phyloP scores from a whole-genome alignment of 2,113 vertebrate genomes.

The Heliornis fulica region DNA sequence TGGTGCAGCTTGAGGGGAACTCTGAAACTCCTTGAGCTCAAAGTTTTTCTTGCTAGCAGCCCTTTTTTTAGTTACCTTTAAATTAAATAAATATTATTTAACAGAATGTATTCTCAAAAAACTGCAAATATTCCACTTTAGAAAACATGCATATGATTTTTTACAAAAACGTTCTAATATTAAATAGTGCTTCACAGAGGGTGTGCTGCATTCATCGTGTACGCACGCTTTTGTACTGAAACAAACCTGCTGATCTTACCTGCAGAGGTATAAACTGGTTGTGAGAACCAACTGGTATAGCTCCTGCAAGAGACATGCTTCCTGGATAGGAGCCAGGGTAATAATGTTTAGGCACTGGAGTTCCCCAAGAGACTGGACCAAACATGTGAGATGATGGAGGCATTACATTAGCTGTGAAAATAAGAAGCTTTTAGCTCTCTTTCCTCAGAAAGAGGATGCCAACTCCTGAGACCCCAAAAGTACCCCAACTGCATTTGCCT shows the following conservation, averaged over 20 bases:
- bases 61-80: slow-evolving; percentile 97
- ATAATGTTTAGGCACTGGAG: slow-evolving; percentile 80
- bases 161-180: neutral
- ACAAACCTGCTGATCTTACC: slow-evolving; percentile 70
- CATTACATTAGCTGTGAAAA: slow-evolving; percentile 78
- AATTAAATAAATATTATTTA: slow-evolving; percentile 68
- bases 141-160: slow-evolving; percentile 6
- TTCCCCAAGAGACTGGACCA: slow-evolving; percentile 81
- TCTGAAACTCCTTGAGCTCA: slow-evolving; percentile 82
- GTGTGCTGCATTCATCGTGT: neutral
- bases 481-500: neutral
- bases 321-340: slow-evolving; percentile 83
- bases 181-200: neutral
- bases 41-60: slow-evolving; percentile 86
- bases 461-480: neutral
- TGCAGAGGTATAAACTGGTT: slow-evolving; percentile 96
- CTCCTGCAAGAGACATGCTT: slow-evolving; percentile 63
- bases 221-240: neutral
- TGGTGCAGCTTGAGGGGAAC: slow-evolving; percentile 68
- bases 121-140: slow-evolving; percentile 31
- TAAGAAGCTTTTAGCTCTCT: neutral
- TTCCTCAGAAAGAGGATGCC: neutral
- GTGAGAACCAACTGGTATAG: slow-evolving; percentile 81
- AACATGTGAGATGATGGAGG: slow-evolving; percentile 81
- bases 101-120: slow-evolving; percentile 37